These are phyloP conservation scores for Epsilonema sp. DNA, from an alignment of 2,888 invertebrate genomes.

Conservation along the genomic window DNA sequence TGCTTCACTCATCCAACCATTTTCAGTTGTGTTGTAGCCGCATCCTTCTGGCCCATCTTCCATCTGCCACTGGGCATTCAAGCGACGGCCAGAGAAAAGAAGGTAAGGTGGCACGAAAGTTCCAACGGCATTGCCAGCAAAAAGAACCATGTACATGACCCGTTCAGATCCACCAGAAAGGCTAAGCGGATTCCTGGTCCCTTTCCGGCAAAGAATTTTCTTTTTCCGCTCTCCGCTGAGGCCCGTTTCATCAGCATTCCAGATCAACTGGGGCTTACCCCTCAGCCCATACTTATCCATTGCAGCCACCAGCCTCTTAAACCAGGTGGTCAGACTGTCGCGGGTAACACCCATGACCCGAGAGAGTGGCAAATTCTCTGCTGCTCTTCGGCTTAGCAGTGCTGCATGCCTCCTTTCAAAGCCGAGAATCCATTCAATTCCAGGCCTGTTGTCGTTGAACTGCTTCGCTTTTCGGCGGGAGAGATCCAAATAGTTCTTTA, in stretches of 20 bases:
- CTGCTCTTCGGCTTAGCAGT: background rate
- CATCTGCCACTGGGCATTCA: background rate
- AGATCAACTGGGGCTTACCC: background rate
- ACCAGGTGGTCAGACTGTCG: background rate
- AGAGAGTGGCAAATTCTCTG: background rate
- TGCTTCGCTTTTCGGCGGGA: background rate
- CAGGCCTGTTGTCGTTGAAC: background rate
- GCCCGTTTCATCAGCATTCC: background rate
- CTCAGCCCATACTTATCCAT: background rate
- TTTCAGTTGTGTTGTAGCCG: background rate
- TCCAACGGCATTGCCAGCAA: background rate
- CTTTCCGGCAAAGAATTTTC: background rate
- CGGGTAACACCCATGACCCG: background rate
- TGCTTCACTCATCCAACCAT: background rate
- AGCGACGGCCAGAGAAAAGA: background rate
- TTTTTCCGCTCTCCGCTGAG: background rate
- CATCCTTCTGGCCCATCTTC: background rate
- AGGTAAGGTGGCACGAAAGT: background rate
- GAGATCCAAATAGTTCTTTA: background rate
- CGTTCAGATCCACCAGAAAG: background rate
- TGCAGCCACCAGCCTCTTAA: background rate
- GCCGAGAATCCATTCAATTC: background rate
- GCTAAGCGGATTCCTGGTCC: background rate
- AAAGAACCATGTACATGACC: background rate
- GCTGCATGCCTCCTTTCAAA: background rate